Evolutionary conservation across 2,797 vertebrate genomes (phyloP).

Genomic region (Pseudocheirus occidentalis): DNA sequence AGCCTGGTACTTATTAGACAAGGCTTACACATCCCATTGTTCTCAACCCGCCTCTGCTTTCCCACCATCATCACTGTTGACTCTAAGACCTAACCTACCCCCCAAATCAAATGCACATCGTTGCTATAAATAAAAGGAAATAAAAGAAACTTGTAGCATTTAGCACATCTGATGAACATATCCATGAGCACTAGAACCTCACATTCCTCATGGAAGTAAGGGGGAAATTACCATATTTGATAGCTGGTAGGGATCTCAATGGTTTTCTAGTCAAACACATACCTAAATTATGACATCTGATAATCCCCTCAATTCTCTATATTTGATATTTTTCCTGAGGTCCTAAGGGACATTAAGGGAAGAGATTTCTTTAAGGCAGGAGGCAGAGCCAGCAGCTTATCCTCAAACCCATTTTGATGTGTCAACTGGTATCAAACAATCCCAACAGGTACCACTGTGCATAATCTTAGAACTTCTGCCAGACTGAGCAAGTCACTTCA

Average conservation of each 20-base stretch:
- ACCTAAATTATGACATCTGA: background rate
- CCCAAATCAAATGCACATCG: background rate
- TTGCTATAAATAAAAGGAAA: background rate
- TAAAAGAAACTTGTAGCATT: background rate
- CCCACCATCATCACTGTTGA: background rate
- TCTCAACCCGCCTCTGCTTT: background rate
- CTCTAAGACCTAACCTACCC: background rate
- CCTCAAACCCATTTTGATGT: conserved; percentile 20
- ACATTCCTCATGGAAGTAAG: background rate
- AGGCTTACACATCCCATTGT: background rate
- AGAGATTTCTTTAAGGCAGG: background rate
- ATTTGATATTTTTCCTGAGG: background rate
- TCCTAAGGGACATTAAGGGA: background rate
- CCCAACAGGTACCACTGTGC: conserved; percentile 29
- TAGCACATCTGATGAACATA: background rate
- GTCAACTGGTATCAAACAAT: conserved; percentile 29
- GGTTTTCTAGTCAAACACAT: background rate
- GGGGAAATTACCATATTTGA: background rate
- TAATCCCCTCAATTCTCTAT: background rate
- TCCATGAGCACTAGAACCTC: background rate
- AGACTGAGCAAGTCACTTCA: conserved; percentile 26
- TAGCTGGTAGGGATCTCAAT: background rate
- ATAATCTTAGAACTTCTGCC: background rate
- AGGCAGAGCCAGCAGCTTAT: background rate
- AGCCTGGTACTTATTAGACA: background rate